Evolutionary conservation across 2,113 vertebrate species (phyloP).

Genomic region (Seriola aureovittata): DNA sequence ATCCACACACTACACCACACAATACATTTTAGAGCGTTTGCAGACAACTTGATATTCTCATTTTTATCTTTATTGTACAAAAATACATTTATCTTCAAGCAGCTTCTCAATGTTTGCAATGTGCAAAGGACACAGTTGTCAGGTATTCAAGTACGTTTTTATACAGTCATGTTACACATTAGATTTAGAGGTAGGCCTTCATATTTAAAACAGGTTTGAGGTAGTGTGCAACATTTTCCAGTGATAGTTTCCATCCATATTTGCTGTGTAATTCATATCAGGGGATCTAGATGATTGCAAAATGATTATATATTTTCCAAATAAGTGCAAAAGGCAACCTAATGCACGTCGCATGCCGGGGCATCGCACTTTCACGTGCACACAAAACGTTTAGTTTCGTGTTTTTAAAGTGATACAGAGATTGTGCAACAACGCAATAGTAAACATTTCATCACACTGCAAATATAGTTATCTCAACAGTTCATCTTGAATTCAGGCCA

Average conservation of each 20-base stretch:
- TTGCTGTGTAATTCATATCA: background rate
- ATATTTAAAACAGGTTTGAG: constrained; percentile 58
- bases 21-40: background rate
- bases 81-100: constrained; percentile 76
- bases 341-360: background rate
- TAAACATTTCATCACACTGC: constrained; percentile 69
- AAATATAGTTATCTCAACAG: constrained; percentile 6
- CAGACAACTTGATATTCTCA: background rate
- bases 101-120: constrained; percentile 65
- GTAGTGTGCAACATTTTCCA: constrained; percentile 66
- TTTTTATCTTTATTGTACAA: constrained; percentile 77
- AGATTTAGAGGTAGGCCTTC: constrained; percentile 77
- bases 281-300: constrained; percentile 5
- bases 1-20: no score
- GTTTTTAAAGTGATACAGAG: constrained; percentile 38
- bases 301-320: background rate
- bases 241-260: background rate
- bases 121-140: constrained; percentile 79
- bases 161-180: constrained; percentile 54
- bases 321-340: constrained; percentile 28
- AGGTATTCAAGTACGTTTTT: constrained; percentile 72
- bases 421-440: constrained; percentile 73
- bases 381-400: constrained; percentile 5
- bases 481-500: background rate
- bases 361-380: constrained; percentile 4